A percentile compares a stretch with the other conserved stretches of the same genome.
These are phyloP conservation scores for Trichosurus vulpecula DNA, from an alignment of 2,797 vertebrate genomes.

Conservation along the genomic window DNA sequence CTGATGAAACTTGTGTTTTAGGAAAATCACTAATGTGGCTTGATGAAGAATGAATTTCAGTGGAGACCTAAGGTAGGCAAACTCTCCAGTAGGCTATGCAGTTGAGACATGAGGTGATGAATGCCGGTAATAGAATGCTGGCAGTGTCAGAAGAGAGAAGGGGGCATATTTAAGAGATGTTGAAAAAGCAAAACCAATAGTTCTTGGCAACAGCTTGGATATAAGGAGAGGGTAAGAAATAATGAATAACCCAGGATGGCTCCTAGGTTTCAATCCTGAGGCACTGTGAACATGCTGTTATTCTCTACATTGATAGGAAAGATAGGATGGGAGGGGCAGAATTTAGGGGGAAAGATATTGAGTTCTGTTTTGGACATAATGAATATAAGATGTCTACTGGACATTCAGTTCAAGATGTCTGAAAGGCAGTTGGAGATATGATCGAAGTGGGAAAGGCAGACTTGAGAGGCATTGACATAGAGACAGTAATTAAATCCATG, in stretches of 20 bases:
- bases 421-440: not conserved
- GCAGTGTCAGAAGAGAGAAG: not conserved
- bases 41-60: not conserved
- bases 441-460: not conserved
- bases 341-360: not conserved
- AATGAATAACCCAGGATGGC: not conserved
- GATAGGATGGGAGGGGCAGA: not conserved
- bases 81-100: not conserved
- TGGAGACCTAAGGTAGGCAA: no score
- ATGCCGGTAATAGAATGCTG: not conserved
- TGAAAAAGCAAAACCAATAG: not conserved
- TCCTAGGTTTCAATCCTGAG: constrained; percentile 12
- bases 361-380: not conserved
- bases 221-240: not conserved
- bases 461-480: not conserved
- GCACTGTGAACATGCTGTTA: not conserved
- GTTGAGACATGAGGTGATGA: not conserved
- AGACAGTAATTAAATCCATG: not conserved
- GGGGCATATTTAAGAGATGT: not conserved
- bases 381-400: not conserved
- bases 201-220: not conserved
- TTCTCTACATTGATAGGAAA: constrained; percentile 6
- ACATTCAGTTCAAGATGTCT: not conserved
- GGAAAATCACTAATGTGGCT: not conserved
- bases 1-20: not conserved